Percentiles rank a stretch among this genome's conserved stretches.
Conservation (phyloP, 2,113 vertebrate species). For the Nothoprocta perdicaria region DNA sequence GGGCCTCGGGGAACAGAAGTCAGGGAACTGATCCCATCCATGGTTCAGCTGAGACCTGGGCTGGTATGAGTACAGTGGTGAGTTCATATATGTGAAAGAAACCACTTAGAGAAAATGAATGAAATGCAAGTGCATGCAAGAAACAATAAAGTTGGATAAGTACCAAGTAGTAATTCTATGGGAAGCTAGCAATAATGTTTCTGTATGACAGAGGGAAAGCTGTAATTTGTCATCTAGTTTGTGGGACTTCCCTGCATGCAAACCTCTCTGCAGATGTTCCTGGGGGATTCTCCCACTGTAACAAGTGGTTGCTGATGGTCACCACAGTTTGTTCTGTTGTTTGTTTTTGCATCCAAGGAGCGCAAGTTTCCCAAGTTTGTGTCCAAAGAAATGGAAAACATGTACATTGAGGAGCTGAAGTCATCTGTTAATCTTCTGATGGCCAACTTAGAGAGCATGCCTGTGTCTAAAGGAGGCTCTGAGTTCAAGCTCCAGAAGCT, state of each 20-base stretch:
- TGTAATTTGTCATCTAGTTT: constrained; percentile 43
- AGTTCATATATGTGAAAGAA: background rate
- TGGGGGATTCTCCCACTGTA: background rate
- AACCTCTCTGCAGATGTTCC: constrained; percentile 7
- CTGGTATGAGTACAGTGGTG: background rate
- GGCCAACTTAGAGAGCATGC: constrained; percentile 99
- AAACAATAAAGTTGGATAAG: background rate
- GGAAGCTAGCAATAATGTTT: constrained; percentile 11
- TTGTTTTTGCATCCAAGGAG: constrained; percentile 78
- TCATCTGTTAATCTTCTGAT: constrained; percentile 97
- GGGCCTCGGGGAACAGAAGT: background rate
- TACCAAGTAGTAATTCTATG: constrained; percentile 12
- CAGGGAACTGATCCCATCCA: background rate
- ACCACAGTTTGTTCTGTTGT: background rate
- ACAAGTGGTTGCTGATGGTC: background rate
- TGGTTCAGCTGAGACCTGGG: background rate
- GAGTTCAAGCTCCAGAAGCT: constrained; percentile 99
- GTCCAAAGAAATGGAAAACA: constrained; percentile 97
- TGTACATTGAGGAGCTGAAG: constrained; percentile 96
- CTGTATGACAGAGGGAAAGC: background rate
- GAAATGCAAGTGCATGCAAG: background rate
- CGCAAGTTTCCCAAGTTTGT: constrained; percentile 94
- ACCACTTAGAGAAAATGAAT: background rate
- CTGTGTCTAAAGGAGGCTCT: constrained; percentile 93
- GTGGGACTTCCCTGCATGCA: background rate